phyloP scores from a whole-genome alignment of 2,797 vertebrate species.

The Pterois miles region DNA sequence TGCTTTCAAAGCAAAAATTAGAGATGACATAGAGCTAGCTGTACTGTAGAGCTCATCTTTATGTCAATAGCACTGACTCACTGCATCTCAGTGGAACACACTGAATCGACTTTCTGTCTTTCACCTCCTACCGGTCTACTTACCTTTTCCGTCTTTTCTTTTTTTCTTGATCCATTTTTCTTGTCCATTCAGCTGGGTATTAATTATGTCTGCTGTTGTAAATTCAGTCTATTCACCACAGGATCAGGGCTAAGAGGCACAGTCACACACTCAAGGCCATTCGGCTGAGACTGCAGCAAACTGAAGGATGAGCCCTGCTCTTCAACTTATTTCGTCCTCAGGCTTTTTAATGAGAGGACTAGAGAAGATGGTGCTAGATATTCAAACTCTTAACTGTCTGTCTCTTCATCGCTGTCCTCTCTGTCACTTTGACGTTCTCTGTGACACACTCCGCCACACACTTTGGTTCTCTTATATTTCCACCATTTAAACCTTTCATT shows the following conservation, averaged over 20 bases:
- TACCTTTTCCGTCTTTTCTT: conserved; percentile 13
- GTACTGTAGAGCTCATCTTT: not conserved
- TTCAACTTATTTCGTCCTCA: conserved; percentile 26
- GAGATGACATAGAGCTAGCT: conserved; percentile 20
- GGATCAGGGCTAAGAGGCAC: conserved; percentile 40
- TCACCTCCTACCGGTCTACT: conserved; percentile 7
- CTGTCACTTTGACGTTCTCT: conserved; percentile 36
- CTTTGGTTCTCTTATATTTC: conserved; percentile 47
- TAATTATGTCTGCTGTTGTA: conserved; percentile 70
- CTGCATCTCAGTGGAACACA: conserved; percentile 31
- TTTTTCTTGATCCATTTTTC: conserved; percentile 33
- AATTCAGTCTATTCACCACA: conserved; percentile 54
- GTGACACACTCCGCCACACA: conserved; percentile 20
- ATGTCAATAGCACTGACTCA: conserved; percentile 17
- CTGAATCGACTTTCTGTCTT: conserved; percentile 11
- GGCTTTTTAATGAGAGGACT: conserved; percentile 48
- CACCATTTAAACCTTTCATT: conserved; percentile 65
- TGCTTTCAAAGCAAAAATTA: conserved; percentile 3
- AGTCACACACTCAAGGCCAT: conserved; percentile 51
- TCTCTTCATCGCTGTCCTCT: conserved; percentile 8
- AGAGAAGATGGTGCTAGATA: conserved; percentile 27
- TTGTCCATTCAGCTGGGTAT: conserved; percentile 59
- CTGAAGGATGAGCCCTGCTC: conserved; percentile 34
- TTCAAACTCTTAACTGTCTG: conserved; percentile 21
- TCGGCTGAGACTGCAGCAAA: conserved; percentile 50